phyloP scores from a whole-genome alignment of 2,888 invertebrate genomes.

The Melieria picta region DNA sequence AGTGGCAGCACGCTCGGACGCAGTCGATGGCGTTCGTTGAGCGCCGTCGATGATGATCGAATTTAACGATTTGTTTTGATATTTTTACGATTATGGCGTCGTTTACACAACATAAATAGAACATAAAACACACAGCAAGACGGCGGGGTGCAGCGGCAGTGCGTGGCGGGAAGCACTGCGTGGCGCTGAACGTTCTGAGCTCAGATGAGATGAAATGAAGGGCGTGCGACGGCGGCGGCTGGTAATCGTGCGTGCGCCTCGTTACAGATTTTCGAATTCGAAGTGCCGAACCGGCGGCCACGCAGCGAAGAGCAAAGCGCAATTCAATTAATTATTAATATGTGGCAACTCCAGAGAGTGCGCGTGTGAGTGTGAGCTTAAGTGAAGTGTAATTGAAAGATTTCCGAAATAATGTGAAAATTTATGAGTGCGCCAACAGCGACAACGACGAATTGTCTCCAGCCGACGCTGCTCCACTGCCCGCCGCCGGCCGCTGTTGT shows the following conservation, averaged over 20 bases:
- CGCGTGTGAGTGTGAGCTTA: neutral
- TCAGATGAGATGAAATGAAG: too few species aligned
- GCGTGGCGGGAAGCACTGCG: neutral
- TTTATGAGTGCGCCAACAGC: constrained; percentile 12
- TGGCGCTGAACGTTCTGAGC: too few species aligned
- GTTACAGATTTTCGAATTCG: constrained; percentile 25
- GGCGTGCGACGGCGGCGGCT: too few species aligned
- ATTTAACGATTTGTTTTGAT: constrained; percentile 68
- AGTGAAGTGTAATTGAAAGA: constrained; percentile 44
- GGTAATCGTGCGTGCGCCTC: too few species aligned
- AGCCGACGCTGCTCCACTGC: constrained; percentile 1
- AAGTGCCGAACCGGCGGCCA: neutral
- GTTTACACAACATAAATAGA: constrained; percentile 67
- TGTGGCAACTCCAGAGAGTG: neutral
- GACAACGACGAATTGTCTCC: constrained; percentile 6
- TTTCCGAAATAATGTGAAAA: constrained; percentile 51
- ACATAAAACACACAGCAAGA: constrained; percentile 63
- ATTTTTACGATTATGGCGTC: constrained; percentile 67
- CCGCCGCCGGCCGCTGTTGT: neutral
- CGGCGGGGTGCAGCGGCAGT: constrained; percentile 39
- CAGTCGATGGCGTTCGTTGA: neutral
- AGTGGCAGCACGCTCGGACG: neutral
- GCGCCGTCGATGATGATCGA: constrained; percentile 55
- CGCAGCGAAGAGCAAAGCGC: too few species aligned
- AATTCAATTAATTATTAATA: constrained; percentile 57